Evolutionary conservation across 2,113 vertebrate genomes (phyloP).

Genomic region (Dicrurus megarhynchus): DNA sequence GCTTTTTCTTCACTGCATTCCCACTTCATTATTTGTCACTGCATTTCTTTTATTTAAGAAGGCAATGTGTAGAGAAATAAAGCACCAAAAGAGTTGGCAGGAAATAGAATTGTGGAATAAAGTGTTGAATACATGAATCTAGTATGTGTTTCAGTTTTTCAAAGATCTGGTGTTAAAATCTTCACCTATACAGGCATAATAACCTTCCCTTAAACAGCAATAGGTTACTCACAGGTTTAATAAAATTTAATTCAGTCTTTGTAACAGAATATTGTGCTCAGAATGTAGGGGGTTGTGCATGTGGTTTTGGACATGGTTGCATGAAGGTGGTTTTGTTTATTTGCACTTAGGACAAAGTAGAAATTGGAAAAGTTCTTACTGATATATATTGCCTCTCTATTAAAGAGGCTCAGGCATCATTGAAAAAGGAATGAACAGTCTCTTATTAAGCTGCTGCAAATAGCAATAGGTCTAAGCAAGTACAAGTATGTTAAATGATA

Average conservation of each 20-base stretch:
- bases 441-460: background rate
- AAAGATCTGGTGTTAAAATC: background rate
- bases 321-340: background rate
- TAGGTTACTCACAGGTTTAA: background rate
- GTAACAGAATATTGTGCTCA: background rate
- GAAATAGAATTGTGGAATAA: background rate
- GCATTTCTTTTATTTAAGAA: background rate
- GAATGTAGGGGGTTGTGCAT: fast-evolving
- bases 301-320: background rate
- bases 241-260: background rate
- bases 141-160: background rate
- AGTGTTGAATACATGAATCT: background rate
- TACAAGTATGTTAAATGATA: background rate
- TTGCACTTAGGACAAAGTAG: background rate
- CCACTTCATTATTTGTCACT: background rate
- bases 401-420: background rate
- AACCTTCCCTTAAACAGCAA: background rate
- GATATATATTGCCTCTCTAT: background rate
- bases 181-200: background rate
- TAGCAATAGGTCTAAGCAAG: background rate
- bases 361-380: background rate
- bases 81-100: background rate
- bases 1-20: background rate
- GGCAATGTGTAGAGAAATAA: background rate
- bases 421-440: background rate